Conservation (phyloP, 2,888 invertebrate species). For the Chromoteleia sp. region DNA sequence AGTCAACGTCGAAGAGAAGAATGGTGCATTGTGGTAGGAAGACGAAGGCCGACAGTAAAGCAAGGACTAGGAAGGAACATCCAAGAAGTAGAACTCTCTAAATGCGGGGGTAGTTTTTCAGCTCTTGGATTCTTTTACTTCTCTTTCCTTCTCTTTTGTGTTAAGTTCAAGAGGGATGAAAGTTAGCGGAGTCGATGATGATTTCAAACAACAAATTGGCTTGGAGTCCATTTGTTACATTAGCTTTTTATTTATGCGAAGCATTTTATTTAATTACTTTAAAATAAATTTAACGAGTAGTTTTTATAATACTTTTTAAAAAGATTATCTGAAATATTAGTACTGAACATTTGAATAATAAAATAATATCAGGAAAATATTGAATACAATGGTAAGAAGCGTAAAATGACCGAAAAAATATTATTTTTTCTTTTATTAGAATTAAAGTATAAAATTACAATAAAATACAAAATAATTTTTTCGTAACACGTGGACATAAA, state of each 20-base stretch:
- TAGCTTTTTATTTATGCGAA: not conserved
- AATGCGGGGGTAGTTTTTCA: slow-evolving; percentile 57
- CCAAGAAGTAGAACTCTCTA: slow-evolving; percentile 75
- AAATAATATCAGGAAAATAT: too few species aligned
- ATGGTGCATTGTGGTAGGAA: slow-evolving; percentile 77
- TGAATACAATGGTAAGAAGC: too few species aligned
- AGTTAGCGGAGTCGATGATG: slow-evolving; percentile 76
- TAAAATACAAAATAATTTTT: too few species aligned
- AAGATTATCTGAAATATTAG: too few species aligned
- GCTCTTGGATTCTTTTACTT: slow-evolving; percentile 73
- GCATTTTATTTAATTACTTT: not conserved
- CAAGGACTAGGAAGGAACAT: slow-evolving; percentile 74
- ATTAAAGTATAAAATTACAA: too few species aligned
- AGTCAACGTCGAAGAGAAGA: slow-evolving; percentile 80
- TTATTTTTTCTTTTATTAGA: too few species aligned
- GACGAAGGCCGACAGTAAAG: slow-evolving; percentile 71
- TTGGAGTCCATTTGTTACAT: slow-evolving; percentile 7
- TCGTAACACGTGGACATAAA: too few species aligned
- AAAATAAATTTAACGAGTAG: not conserved
- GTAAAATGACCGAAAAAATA: too few species aligned
- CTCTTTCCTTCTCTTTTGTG: slow-evolving; percentile 72
- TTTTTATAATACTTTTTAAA: too few species aligned
- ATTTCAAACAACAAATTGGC: slow-evolving; percentile 41
- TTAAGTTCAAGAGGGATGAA: slow-evolving; percentile 59
- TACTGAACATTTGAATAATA: too few species aligned